Evolutionary conservation across 2,113 vertebrate genomes (phyloP).

Genomic region (Fregetta grallaria): DNA sequence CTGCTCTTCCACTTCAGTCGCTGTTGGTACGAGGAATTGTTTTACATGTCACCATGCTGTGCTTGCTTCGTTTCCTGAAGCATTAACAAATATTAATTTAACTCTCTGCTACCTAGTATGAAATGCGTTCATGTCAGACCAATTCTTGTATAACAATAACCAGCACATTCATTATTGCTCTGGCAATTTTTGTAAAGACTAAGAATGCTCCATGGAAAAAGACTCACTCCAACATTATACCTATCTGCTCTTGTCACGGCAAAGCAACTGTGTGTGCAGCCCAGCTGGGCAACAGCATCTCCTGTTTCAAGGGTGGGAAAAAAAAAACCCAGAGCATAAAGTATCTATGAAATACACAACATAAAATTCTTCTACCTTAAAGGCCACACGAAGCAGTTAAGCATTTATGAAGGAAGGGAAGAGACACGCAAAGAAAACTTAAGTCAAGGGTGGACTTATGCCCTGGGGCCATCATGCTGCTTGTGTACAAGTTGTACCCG

Average conservation of each 20-base stretch:
- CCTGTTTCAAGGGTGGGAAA: neutral
- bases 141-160: neutral
- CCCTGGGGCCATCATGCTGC: neutral
- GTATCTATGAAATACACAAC: neutral
- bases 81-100: neutral
- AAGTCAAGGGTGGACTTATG: too few species aligned
- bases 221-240: neutral
- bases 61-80: neutral
- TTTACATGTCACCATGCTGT: neutral
- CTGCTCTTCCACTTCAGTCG: neutral
- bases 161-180: neutral
- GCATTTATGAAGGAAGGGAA: neutral
- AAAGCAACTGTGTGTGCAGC: neutral
- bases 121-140: rapidly evolving
- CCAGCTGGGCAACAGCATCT: neutral
- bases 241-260: neutral
- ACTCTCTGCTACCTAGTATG: neutral
- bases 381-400: neutral
- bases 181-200: neutral
- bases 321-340: neutral
- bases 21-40: neutral
- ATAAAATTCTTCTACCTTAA: neutral
- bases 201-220: rapidly evolving
- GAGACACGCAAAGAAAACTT: neutral
- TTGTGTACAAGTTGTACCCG: neutral